Base-by-base conservation (phyloP, 2,888 invertebrate species). In the Lasioglossum pauxillum region DNA sequence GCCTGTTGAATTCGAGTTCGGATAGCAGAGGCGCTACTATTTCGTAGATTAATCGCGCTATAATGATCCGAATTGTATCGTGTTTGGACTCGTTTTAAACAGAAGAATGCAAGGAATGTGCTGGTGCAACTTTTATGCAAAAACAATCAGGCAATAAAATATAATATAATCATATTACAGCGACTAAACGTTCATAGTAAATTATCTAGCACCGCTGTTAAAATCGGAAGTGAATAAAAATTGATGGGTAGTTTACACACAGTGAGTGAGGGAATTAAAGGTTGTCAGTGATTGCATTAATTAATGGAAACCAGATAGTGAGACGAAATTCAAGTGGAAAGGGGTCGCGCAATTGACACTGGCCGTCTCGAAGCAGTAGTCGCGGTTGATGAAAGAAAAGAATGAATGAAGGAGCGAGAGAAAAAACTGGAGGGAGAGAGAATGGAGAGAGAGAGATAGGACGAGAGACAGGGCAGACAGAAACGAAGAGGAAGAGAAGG, bases 231-330 rank as follows among this genome's bases (percentile, higher is more conserved):
- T 19, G 49, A 14, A 19, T 19, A 19, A 49, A 49, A 19, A 5
- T 19, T 7, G 19, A 19, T 14, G 19, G 2, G 19, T 19, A 1
- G 19, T 14, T 49, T 19, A 49, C 31, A 31, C 31, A 31, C 5
- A 19, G 49, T 7, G 19, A 49, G 49, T 19, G 1, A 79, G 80
- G 31, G 57, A 31, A 64, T 44, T 49, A 27, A 23, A 27, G 23
- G 5, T 57, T 60, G 19, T 64, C 75, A 31, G 31, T 64, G 71
- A 60, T 27, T 60, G 64, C 27, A 41, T 27, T 71, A 82, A 75
- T 72, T 75, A 83, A 82, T 49, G 27, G 44, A 3, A 41, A 31
- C 46, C 38, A n/a, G 57, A 38, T 44, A 57, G 71, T n/a, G 8
- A 60, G 72, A 5, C 46, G 35, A 75, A 27, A 31, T 5, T 2